These are phyloP conservation scores for Ditylenchus weischeri DNA, from an alignment of 2,888 invertebrate genomes.

Conservation along the genomic window DNA sequence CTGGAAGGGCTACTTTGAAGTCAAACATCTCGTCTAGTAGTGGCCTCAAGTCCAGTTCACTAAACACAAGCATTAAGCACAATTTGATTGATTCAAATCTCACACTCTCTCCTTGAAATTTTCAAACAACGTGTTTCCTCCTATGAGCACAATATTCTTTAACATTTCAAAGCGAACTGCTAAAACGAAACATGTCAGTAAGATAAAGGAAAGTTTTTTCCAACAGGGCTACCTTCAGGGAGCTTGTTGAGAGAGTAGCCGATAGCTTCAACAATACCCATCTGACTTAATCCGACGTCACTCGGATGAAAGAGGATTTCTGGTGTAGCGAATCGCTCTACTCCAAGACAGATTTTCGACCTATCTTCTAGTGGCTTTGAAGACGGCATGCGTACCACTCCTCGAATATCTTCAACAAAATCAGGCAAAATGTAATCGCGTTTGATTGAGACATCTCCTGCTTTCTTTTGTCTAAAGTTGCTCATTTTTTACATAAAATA, in stretches of 20 bases:
- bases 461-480: not conserved
- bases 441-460: conserved; percentile 65
- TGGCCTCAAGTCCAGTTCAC: conserved; percentile 27
- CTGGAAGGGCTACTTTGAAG: conserved; percentile 21
- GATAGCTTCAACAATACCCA: conserved; percentile 87
- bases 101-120: conserved; percentile 72
- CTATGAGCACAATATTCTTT: conserved; percentile 75
- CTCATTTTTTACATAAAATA: not conserved
- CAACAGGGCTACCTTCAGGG: conserved; percentile 64
- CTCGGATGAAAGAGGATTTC: conserved; percentile 90
- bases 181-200: conserved; percentile 8
- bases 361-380: not conserved
- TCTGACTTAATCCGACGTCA: conserved; percentile 83
- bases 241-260: conserved; percentile 74
- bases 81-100: conserved; percentile 20
- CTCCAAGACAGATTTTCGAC: conserved; percentile 71
- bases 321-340: conserved; percentile 88
- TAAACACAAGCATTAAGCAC: conserved; percentile 21
- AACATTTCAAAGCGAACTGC: conserved; percentile 65
- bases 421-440: conserved; percentile 92
- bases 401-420: conserved; percentile 67
- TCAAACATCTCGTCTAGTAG: conserved; percentile 25
- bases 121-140: conserved; percentile 76
- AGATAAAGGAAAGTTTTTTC: not conserved
- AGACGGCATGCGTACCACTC: not conserved